phyloP scores from a whole-genome alignment of 2,888 invertebrate genomes.

The Plebejus argus region DNA sequence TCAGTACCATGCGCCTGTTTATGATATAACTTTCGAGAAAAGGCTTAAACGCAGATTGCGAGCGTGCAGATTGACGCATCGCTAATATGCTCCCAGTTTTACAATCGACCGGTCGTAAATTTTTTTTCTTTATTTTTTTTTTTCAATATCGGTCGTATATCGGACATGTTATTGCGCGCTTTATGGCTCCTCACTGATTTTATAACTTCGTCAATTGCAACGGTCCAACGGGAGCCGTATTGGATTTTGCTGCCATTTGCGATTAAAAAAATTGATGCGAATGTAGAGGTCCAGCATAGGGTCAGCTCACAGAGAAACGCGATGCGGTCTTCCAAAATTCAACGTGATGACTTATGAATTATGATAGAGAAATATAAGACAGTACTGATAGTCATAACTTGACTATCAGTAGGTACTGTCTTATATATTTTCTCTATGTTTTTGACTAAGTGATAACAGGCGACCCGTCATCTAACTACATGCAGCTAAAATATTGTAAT shows the following conservation, averaged over 20 bases:
- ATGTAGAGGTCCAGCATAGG: neutral
- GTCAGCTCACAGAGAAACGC: neutral
- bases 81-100: slow-evolving; percentile 68
- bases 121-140: slow-evolving; percentile 49
- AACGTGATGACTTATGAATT: no score
- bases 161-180: slow-evolving; percentile 66
- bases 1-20: slow-evolving; percentile 41
- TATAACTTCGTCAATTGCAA: slow-evolving; percentile 66
- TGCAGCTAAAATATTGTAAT: no score
- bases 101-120: slow-evolving; percentile 68
- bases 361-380: no score
- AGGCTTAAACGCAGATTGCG: slow-evolving; percentile 56
- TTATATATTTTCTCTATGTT: no score
- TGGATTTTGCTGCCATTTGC: slow-evolving; percentile 36
- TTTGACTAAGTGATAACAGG: no score
- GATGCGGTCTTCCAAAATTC: neutral
- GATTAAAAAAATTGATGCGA: neutral
- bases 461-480: no score
- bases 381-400: no score
- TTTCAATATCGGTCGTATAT: slow-evolving; percentile 71
- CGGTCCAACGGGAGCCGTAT: slow-evolving; percentile 48
- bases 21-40: slow-evolving; percentile 58
- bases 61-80: slow-evolving; percentile 48
- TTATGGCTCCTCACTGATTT: slow-evolving; percentile 77
- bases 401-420: no score